These are phyloP conservation scores for Indicator indicator DNA, from an alignment of 2,113 vertebrate genomes.

Conservation along the genomic window DNA sequence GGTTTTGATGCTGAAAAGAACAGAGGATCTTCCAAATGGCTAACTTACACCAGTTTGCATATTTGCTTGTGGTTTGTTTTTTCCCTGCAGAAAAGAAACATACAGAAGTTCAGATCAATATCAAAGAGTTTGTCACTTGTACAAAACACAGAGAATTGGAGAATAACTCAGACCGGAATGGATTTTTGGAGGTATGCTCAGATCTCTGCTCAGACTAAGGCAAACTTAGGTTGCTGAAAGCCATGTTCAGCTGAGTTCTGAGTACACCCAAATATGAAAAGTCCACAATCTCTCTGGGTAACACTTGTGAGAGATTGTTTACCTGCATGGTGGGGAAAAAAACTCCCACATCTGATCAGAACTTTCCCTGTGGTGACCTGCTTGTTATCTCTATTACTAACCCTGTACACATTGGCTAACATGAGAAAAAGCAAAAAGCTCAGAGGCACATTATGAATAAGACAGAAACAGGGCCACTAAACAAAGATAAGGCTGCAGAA, in stretches of 20 bases:
- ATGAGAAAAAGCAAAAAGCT: not conserved
- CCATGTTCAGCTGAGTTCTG: not conserved
- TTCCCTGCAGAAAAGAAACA: not conserved
- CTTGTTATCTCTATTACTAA: not conserved
- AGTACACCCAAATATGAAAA: not conserved
- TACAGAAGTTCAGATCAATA: not conserved
- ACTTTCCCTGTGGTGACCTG: not conserved
- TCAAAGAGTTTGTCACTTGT: not conserved
- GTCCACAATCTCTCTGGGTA: not conserved
- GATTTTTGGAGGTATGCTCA: not conserved
- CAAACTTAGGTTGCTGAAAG: not conserved
- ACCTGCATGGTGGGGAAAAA: rapidly evolving
- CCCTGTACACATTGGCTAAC: not conserved
- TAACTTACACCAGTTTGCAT: not conserved
- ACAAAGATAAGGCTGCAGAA: not conserved
- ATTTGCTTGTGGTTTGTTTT: not conserved
- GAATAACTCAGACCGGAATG: not conserved
- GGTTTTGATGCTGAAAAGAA: not conserved
- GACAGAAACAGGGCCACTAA: not conserved
- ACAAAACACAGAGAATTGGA: not conserved
- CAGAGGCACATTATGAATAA: not conserved
- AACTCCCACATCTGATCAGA: rapidly evolving
- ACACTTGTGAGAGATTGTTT: not conserved
- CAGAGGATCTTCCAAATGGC: not conserved
- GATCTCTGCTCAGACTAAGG: not conserved